Evolutionary conservation across 2,888 invertebrate species (phyloP), one percentile per base, ranked within the genome.

Genomic region (Ophraella communa): DNA sequence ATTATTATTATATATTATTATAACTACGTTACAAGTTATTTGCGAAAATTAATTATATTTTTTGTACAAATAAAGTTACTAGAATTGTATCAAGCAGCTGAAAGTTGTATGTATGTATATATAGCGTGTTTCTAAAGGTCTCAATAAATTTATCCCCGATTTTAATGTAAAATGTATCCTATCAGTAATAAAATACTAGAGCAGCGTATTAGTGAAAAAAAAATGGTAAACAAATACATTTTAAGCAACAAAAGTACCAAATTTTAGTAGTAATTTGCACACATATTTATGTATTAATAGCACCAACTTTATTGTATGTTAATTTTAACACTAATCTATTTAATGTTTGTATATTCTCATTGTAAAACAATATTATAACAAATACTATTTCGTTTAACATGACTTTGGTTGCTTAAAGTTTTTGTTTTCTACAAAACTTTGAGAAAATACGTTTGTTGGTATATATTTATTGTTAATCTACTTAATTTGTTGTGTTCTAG

Each of bases 21-120:
- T 74, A 69, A 68, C 76, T 76, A 77, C 78, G 78, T 78, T 69
- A 74, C 74, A 75, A 74, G 72, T 76, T 75, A 71, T 75, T 75
- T 73, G 71, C 69, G 71, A 74, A 69, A 73, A 68, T 69, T 66
- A 71, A 73, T 73, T 73, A 71, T 76, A 75, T 76, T 76, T 77
- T 77, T 73, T 77, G 73, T 74, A 75, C 72, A 74, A 75, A 72
- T 70, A 58, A 67, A 62, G 61, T 61, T 66, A 53, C 53, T 57
- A 64, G 56, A 68, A 62, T 62, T 64, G 67, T 65, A 65, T 66
- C 55, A 62, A 58, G 51, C 64, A 67, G 64, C 67, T 67, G 47
- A 57, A 56, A 65, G 62, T 62, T 65, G 62, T 65, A 61, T 65
- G 65, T 65, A 65, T 65, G 62, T 65, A 65, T 65, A 62, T 65